Evolutionary conservation across 2,888 invertebrate species (phyloP).

Genomic region (Nomada ferruginata): DNA sequence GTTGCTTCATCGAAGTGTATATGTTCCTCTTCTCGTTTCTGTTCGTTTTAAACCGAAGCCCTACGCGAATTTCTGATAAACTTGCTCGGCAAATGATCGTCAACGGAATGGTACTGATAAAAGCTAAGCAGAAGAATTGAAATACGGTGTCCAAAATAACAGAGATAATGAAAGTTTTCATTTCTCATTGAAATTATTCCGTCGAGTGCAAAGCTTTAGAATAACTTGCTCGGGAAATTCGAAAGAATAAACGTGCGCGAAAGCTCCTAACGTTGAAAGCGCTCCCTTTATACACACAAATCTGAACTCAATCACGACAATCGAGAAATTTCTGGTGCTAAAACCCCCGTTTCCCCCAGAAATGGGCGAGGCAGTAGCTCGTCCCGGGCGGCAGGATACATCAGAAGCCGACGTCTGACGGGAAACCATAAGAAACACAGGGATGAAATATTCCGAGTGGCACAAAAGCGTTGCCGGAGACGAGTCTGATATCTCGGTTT

Average conservation of each 20-base stretch:
- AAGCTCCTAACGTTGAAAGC: background rate
- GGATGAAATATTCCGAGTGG: slow-evolving; percentile 25
- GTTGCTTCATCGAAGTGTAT: too few relatives aligned
- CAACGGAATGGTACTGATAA: too few relatives aligned
- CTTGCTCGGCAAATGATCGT: too few relatives aligned
- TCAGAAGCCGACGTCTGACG: background rate
- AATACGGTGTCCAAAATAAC: background rate
- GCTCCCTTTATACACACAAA: background rate
- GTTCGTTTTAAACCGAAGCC: background rate
- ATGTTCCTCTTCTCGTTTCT: background rate
- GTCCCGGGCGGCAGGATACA: background rate
- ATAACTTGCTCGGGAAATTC: too few relatives aligned
- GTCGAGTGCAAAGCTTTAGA: too few relatives aligned
- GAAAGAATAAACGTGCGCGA: too few relatives aligned
- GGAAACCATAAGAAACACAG: slow-evolving; percentile 12
- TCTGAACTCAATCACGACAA: background rate
- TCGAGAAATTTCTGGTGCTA: background rate
- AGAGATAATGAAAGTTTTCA: background rate
- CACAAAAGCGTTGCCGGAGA: background rate
- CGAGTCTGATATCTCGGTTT: slow-evolving; percentile 11
- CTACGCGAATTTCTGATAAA: too few relatives aligned
- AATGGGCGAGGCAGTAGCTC: background rate
- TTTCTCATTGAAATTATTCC: too few relatives aligned
- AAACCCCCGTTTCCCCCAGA: background rate
- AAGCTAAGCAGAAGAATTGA: too few relatives aligned